Evolutionary conservation across 2,888 invertebrate species (phyloP), one percentile per base, ranked within the genome.

Genomic region (Bombylius major): DNA sequence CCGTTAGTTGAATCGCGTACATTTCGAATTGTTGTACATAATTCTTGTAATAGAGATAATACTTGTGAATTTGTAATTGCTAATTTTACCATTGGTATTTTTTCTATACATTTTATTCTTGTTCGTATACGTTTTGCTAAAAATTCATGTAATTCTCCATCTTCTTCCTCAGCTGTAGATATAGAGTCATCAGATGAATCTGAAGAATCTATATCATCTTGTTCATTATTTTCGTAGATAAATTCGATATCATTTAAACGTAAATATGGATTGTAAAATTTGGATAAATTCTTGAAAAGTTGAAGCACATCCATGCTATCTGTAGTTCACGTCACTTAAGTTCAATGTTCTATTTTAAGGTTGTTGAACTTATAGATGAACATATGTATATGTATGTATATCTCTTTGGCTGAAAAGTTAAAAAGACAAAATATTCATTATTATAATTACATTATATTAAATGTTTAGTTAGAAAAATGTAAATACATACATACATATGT

Each of bases 171-270:
- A n/a, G 23, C 45, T 23, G 49, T 34, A 23, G 7, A 5, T 14
- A 5, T 34, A 34, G 54, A 50, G n/a, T 55, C 50, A 4, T 47
- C 50, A 11, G 5, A 7, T 49, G 5, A 11, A 5, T n/a, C 12
- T 11, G 6, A 11, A 4, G 7, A 14, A 5, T 46, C 12, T 13
- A 12, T 11, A 13, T 5, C 13, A 46, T 7, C 4, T 23, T 47
- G 3, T 8, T 57, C 33, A 53, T 51, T 56, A 31, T 55, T 58
- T 49, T 57, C 62, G 51, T 57, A 65, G 23, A 60, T 56, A 39
- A 54, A 66, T 61, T 71, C 69, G 5, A 73, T 61, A 58, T 69
- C 57, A 32, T 66, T 65, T 69, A 70, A 71, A n/a, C 61, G 54
- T 44, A 71, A 51, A 12, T 62, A 55, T 6, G 56, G 53, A 13